Evolutionary conservation across 2,797 vertebrate genomes (phyloP), one percentile per base, ranked within the genome.

Genomic region (Serranus cabrilla): DNA sequence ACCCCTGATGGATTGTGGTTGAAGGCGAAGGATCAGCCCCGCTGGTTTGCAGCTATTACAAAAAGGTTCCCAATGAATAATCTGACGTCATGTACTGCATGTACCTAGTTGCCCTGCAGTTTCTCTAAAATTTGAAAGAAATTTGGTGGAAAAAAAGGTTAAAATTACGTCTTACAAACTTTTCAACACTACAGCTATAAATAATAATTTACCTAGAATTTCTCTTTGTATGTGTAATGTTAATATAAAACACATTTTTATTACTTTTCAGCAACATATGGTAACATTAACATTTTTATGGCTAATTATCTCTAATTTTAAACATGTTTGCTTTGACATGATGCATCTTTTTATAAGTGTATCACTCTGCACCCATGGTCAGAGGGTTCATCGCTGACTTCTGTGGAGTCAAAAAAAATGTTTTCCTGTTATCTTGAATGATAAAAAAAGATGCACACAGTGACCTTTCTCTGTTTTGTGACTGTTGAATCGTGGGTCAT

Each of bases 381-480:
- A 45, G n/a, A 65, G 39, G 13, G 0, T 34, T 56, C 27, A 14
- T 11, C 54, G 20, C n/a, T 74, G 61, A 83, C 76, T 81, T 65
- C 75, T 75, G 58, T 78, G 63, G 40, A 73, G 74, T 74, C 55
- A 7, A 23, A 62, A 46, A 12, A 25, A 23, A 7, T 16, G 16
- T 57, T 52, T 23, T 25, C 60, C 10, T 62, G 7, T 52, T 43
- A 60, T 62, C 34, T 59, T 17, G 46, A 56, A 39, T 20, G 58
- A 63, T 64, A 63, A 71, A 74, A 45, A 40, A 27, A 56, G 14
- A 55, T 18, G 11, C 11, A 13, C 2, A 42, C 43, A n/a, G 45
- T 50, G 54, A 51, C 40, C 17, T 67, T 42, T 50, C n/a, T 78
- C 16, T 60, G 23, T 77, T 75, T 55, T 37, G 23, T 72, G 34